phyloP scores from a whole-genome alignment of 2,888 invertebrate genomes.

The Ophion ellenae region DNA sequence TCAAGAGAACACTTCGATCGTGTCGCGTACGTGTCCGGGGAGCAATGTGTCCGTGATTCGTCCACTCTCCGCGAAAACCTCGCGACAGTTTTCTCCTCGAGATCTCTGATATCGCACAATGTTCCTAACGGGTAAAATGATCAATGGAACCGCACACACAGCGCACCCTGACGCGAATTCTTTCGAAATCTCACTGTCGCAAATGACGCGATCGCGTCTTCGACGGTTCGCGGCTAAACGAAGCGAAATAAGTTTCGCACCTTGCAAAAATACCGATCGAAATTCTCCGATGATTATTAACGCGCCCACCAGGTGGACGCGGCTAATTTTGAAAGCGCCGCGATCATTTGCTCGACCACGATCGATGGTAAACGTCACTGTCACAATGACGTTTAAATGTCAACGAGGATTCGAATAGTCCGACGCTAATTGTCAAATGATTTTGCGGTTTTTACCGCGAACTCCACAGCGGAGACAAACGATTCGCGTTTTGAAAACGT shows the following conservation, averaged over 20 bases:
- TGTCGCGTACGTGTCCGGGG: not conserved
- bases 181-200: not conserved
- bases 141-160: not conserved
- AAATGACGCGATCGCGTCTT: not conserved
- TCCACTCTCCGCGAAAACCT: not conserved
- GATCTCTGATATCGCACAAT: not conserved
- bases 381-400: not conserved
- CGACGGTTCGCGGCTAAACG: not conserved
- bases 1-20: constrained; percentile 7
- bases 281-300: not conserved
- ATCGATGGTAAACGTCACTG: not conserved
- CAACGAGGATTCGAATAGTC: not conserved
- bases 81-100: not conserved
- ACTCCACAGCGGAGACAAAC: not conserved
- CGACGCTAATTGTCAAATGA: not conserved
- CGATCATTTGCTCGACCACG: not conserved
- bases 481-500: not conserved
- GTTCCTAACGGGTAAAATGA: not conserved
- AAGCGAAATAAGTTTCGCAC: not conserved
- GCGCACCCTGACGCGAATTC: not conserved
- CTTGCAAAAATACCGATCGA: not conserved
- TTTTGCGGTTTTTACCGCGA: not conserved
- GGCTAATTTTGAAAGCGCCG: not conserved
- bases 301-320: not conserved
- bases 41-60: not conserved